Conservation (phyloP, 2,113 vertebrate genomes). For the Puma concolor region DNA sequence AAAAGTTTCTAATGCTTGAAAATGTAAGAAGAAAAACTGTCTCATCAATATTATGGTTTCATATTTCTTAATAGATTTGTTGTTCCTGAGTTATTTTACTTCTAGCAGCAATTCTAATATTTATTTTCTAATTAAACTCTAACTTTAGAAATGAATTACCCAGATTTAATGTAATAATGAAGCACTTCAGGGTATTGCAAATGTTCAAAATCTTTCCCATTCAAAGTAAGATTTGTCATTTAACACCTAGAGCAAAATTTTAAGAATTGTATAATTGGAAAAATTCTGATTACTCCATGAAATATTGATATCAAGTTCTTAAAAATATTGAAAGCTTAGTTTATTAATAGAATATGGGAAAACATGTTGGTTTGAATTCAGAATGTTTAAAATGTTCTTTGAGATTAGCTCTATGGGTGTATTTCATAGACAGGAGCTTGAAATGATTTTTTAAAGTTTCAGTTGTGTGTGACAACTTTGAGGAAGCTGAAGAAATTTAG, state of each 20-base stretch:
- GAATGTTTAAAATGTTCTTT: background rate
- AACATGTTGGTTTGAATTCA: background rate
- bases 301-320: constrained; percentile 5
- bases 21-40: background rate
- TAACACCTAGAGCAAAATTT: background rate
- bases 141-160: constrained; percentile 8
- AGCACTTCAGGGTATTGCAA: background rate
- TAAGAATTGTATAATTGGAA: background rate
- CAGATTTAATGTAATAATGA: background rate
- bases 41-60: background rate
- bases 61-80: background rate
- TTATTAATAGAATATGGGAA: background rate
- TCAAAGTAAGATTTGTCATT: background rate
- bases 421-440: background rate
- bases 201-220: background rate
- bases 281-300: background rate
- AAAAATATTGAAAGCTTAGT: background rate
- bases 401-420: background rate
- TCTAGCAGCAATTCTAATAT: constrained; percentile 14
- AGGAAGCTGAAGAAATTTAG: background rate
- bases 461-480: background rate
- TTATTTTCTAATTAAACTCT: constrained; percentile 42
- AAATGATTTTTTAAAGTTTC: background rate
- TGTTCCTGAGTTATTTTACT: background rate
- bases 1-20: background rate